These are phyloP conservation scores for Spizella passerina DNA, from an alignment of 2,797 vertebrate species.

Conservation along the genomic window DNA sequence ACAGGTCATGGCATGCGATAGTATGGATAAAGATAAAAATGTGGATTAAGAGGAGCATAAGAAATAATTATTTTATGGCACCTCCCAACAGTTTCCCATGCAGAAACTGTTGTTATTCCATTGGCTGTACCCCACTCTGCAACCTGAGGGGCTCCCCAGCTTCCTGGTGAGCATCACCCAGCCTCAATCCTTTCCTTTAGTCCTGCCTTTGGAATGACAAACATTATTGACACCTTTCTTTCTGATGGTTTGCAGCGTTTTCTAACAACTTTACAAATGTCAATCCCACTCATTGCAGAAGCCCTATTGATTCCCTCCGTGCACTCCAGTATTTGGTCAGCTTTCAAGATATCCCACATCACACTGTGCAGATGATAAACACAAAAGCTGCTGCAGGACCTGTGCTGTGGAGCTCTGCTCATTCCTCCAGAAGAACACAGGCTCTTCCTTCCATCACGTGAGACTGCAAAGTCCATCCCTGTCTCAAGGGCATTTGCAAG, in stretches of 20 bases:
- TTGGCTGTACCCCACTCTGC: background rate
- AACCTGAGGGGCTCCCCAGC: background rate
- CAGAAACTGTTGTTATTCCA: background rate
- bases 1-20: background rate
- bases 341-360: background rate
- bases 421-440: background rate
- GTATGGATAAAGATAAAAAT: background rate
- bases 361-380: background rate
- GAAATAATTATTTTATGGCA: background rate
- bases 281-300: background rate
- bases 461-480: background rate
- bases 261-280: background rate
- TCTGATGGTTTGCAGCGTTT: background rate
- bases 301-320: background rate
- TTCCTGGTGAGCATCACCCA: background rate
- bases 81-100: background rate
- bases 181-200: background rate
- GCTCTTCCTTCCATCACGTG: background rate
- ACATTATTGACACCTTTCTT: background rate
- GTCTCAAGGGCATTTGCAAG: background rate
- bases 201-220: background rate
- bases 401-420: background rate
- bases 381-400: background rate
- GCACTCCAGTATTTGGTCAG: background rate
- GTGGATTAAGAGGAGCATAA: background rate